phyloP scores from a whole-genome alignment of 2,888 invertebrate species.

The Amiota minor region DNA sequence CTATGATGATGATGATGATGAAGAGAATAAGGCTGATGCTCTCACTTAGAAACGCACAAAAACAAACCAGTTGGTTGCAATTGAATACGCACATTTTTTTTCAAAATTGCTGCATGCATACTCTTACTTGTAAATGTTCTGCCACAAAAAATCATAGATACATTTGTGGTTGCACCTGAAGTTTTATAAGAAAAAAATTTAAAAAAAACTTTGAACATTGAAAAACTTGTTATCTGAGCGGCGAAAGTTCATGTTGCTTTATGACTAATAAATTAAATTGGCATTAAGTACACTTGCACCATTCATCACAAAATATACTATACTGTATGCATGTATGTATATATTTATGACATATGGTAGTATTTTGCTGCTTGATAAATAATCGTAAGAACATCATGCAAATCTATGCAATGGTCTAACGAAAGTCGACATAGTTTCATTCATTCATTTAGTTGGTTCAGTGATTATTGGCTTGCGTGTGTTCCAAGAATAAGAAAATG shows the following conservation, averaged over 20 bases:
- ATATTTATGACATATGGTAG: slow-evolving; percentile 8
- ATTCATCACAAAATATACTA: slow-evolving; percentile 12
- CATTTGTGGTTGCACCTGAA: background rate
- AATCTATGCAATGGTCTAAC: too few species aligned
- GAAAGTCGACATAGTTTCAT: slow-evolving; percentile 1
- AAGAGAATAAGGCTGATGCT: background rate
- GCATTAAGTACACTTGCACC: slow-evolving; percentile 10
- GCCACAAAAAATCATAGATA: background rate
- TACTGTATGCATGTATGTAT: too few species aligned
- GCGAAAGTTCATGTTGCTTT: background rate
- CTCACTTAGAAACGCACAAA: slow-evolving; percentile 5
- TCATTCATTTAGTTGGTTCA: background rate
- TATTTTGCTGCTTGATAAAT: background rate
- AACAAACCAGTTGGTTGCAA: slow-evolving; percentile 32
- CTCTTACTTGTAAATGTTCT: background rate
- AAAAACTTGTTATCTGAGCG: too few species aligned
- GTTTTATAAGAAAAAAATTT: background rate
- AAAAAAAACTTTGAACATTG: background rate
- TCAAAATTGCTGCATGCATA: too few species aligned
- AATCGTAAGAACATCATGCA: background rate
- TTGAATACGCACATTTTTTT: slow-evolving; percentile 6
- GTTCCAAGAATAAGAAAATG: background rate
- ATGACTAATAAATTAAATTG: slow-evolving; percentile 1
- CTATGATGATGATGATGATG: background rate
- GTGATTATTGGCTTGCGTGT: slow-evolving; percentile 9